Conservation (phyloP, 2,888 invertebrate genomes). For the Fabriciana adippe region DNA sequence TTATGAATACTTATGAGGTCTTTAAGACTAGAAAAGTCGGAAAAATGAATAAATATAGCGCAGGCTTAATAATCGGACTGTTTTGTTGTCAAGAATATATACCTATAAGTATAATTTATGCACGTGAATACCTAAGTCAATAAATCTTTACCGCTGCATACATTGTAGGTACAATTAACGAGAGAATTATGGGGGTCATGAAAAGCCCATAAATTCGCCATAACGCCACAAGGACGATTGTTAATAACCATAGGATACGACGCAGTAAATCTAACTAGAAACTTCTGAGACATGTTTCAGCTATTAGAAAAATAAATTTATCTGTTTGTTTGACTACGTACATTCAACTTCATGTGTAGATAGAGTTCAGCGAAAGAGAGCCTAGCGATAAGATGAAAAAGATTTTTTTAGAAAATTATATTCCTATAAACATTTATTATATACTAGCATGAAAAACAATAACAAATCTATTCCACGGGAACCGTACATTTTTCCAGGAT, state of each 20-base stretch:
- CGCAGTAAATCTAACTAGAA: constrained; percentile 33
- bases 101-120: constrained; percentile 9
- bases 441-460: too few relatives aligned
- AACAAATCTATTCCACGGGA: too few relatives aligned
- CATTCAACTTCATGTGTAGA: not conserved
- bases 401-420: too few relatives aligned
- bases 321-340: too few relatives aligned
- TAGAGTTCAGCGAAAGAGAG: too few relatives aligned
- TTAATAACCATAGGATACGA: constrained; percentile 37
- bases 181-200: constrained; percentile 49
- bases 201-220: constrained; percentile 46
- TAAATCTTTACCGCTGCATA: constrained; percentile 38
- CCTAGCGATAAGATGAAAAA: too few relatives aligned
- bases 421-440: too few relatives aligned
- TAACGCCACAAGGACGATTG: constrained; percentile 46
- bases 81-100: not conserved
- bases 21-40: too few relatives aligned
- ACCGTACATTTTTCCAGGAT: too few relatives aligned
- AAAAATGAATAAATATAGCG: too few relatives aligned
- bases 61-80: too few relatives aligned
- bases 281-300: constrained; percentile 26
- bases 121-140: constrained; percentile 33
- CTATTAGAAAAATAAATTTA: constrained; percentile 4
- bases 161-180: constrained; percentile 52
- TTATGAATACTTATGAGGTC: too few relatives aligned